phyloP scores from a whole-genome alignment of 2,797 vertebrate genomes.

The Acrocephalus scirpaceus region DNA sequence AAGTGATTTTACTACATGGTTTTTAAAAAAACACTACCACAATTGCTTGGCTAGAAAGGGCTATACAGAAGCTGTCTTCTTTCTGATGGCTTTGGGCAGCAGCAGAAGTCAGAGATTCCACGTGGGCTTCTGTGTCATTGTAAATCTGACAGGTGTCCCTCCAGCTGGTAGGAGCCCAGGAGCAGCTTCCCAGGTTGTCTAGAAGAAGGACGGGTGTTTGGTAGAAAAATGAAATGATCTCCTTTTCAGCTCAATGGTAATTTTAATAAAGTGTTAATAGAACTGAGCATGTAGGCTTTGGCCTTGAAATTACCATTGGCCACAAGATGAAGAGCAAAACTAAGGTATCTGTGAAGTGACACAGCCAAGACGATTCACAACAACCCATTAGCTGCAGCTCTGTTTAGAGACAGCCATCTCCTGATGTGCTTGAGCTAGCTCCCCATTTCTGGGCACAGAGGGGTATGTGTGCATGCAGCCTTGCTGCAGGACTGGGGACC shows the following conservation, averaged over 20 bases:
- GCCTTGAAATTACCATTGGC: neutral
- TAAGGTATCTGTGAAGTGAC: neutral
- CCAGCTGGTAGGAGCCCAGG: neutral
- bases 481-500: neutral
- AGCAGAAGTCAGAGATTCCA: neutral
- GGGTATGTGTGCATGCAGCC: neutral
- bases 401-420: neutral
- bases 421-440: neutral
- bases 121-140: neutral
- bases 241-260: neutral
- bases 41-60: neutral
- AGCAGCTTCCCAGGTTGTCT: neutral
- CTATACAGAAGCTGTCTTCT: neutral
- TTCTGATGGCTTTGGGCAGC: neutral
- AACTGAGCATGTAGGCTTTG: neutral
- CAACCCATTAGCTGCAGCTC: neutral
- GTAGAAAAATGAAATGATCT: neutral
- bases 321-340: neutral
- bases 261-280: neutral
- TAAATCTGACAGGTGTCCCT: neutral
- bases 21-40: neutral
- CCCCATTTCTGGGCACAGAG: neutral
- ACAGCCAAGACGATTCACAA: neutral
- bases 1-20: neutral
- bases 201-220: fast-evolving